Evolutionary conservation across 2,797 vertebrate species (phyloP).

Genomic region (Siniperca undulata): DNA sequence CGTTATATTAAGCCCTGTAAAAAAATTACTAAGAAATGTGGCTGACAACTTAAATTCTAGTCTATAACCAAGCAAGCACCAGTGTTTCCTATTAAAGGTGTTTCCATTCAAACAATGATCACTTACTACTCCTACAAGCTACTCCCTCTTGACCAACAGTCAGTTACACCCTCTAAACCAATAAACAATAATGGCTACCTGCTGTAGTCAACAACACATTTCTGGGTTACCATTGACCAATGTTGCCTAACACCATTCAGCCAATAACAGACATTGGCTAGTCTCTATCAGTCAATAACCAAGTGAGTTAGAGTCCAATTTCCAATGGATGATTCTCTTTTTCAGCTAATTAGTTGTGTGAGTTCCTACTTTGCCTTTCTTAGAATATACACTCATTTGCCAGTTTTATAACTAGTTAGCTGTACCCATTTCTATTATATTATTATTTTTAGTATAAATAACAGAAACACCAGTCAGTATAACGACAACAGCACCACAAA

Average conservation of each 20-base stretch:
- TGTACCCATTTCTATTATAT: not conserved
- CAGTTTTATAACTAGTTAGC: not conserved
- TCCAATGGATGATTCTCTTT: slow-evolving; percentile 1
- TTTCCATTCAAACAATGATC: slow-evolving; percentile 41
- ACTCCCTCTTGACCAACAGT: slow-evolving; percentile 22
- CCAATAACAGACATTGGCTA: slow-evolving; percentile 19
- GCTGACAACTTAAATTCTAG: slow-evolving; percentile 12
- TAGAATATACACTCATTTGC: not conserved
- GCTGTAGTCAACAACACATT: slow-evolving; percentile 19
- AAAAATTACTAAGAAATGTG: slow-evolving; percentile 5
- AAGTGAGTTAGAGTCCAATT: slow-evolving; percentile 21
- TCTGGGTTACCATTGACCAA: slow-evolving; percentile 30
- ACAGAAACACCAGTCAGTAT: not conserved
- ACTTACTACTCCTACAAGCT: slow-evolving; percentile 13
- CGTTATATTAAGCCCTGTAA: not conserved
- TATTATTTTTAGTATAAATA: not conserved
- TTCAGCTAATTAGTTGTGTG: not conserved
- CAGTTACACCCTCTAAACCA: slow-evolving; percentile 21
- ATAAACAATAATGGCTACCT: slow-evolving; percentile 25
- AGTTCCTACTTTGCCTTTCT: not conserved
- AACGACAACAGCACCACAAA: not conserved
- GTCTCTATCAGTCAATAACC: slow-evolving; percentile 36
- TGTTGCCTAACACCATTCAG: slow-evolving; percentile 33
- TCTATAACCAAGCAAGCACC: not conserved
- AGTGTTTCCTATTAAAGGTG: slow-evolving; percentile 16